These are phyloP conservation scores for Linhomoeus sp. DNA, from an alignment of 2,888 invertebrate genomes.

Conservation along the genomic window DNA sequence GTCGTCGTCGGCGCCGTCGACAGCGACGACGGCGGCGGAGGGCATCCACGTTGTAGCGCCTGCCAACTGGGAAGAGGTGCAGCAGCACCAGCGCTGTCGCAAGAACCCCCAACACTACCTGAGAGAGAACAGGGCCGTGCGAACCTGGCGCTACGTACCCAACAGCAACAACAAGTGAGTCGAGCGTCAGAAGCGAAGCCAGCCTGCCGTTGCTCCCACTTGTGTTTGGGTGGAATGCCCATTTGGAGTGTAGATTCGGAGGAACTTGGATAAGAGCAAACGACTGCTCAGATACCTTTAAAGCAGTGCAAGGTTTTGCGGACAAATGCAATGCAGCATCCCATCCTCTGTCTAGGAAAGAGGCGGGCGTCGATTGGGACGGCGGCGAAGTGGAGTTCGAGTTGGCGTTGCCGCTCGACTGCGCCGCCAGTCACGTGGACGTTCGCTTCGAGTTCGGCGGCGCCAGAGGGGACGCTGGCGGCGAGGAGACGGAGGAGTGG, in stretches of 20 bases:
- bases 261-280: too few species aligned
- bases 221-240: too few species aligned
- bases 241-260: too few species aligned
- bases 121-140: constrained; percentile 36
- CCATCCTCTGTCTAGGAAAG: too few species aligned
- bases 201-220: too few species aligned
- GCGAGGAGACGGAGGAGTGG: neutral
- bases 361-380: too few species aligned
- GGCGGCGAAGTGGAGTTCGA: neutral
- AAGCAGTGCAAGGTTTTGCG: too few species aligned
- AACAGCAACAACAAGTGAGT: neutral
- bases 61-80: constrained; percentile 76
- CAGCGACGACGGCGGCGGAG: neutral
- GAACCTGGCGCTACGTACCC: constrained; percentile 3
- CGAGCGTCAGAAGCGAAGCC: too few species aligned
- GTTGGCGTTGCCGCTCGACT: neutral
- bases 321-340: too few species aligned
- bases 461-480: neutral
- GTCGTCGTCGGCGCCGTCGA: neutral
- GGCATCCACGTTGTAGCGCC: constrained; percentile 32
- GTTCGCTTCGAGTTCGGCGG: neutral
- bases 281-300: too few species aligned
- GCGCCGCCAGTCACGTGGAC: neutral
- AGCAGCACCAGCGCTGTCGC: constrained; percentile 69
- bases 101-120: constrained; percentile 62